Evolutionary conservation across 2,113 vertebrate species (phyloP).

Genomic region (Mionectes macconnelli): DNA sequence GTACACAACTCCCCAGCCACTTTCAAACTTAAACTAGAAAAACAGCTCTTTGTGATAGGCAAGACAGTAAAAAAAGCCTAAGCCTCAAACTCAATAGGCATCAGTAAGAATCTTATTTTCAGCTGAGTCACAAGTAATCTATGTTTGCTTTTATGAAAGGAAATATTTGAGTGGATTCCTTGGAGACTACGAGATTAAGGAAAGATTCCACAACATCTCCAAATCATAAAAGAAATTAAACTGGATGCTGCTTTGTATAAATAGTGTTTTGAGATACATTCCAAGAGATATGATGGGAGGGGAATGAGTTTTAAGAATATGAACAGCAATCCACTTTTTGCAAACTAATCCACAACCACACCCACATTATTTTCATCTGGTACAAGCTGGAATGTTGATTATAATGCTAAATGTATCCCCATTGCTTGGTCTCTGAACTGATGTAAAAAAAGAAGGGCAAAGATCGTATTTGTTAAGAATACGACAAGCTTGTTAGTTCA

Average conservation of each 20-base stretch:
- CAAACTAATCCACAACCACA: background rate
- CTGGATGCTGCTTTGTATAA: background rate
- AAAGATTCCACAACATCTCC: constrained; percentile 14
- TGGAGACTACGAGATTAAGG: constrained; percentile 12
- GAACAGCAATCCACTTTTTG: background rate
- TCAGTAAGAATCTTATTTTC: background rate
- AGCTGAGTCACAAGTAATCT: background rate
- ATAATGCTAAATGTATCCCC: background rate
- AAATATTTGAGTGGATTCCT: constrained; percentile 14
- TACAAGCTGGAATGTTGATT: background rate
- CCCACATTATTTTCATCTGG: background rate
- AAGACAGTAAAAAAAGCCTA: background rate
- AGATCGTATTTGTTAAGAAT: background rate
- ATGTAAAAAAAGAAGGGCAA: background rate
- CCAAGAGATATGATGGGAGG: background rate
- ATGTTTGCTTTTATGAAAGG: background rate
- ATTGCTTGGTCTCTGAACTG: background rate
- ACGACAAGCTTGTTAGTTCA: background rate
- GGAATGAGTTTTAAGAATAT: background rate
- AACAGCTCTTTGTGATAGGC: background rate
- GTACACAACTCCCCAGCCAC: background rate
- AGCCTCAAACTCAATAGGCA: background rate
- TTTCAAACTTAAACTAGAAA: background rate
- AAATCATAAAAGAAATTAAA: background rate
- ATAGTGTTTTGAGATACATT: background rate